phyloP scores from a whole-genome alignment of 2,113 vertebrate species.

The Crotalus viridis region DNA sequence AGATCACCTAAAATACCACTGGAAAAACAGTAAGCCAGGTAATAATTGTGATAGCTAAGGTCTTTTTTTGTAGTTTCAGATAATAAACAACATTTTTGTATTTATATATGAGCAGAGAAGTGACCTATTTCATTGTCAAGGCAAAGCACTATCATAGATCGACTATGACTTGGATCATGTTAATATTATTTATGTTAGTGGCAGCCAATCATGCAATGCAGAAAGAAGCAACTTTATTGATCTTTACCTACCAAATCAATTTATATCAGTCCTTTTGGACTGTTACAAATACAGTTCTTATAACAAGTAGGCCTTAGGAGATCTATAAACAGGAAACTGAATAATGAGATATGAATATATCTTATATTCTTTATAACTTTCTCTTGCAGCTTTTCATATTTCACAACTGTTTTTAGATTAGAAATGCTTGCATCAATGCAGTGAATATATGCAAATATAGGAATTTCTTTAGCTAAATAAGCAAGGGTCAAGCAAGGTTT shows the following conservation, averaged over 20 bases:
- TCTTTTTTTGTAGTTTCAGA: neutral
- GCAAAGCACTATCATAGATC: neutral
- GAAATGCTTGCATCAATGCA: neutral
- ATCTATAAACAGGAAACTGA: neutral
- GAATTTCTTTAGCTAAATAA: neutral
- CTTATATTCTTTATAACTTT: neutral
- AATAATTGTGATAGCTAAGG: neutral
- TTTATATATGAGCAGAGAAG: neutral
- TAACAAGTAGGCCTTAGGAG: neutral
- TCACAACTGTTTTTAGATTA: neutral
- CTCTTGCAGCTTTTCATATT: neutral
- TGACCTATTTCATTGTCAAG: neutral
- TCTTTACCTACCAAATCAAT: neutral
- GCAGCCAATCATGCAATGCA: neutral
- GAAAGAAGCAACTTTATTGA: neutral
- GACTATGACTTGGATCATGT: neutral
- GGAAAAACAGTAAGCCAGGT: neutral
- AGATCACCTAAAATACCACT: neutral
- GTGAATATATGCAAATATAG: neutral
- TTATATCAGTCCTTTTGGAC: neutral
- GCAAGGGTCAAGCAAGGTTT: neutral
- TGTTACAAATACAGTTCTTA: neutral
- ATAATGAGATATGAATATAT: slow-evolving; percentile 9
- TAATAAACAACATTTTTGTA: neutral
- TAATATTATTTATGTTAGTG: neutral